A percentile compares a stretch with the other conserved stretches of the same genome.
These are phyloP conservation scores for Habrosyne pyritoides DNA, from an alignment of 2,888 invertebrate genomes.

Conservation along the genomic window DNA sequence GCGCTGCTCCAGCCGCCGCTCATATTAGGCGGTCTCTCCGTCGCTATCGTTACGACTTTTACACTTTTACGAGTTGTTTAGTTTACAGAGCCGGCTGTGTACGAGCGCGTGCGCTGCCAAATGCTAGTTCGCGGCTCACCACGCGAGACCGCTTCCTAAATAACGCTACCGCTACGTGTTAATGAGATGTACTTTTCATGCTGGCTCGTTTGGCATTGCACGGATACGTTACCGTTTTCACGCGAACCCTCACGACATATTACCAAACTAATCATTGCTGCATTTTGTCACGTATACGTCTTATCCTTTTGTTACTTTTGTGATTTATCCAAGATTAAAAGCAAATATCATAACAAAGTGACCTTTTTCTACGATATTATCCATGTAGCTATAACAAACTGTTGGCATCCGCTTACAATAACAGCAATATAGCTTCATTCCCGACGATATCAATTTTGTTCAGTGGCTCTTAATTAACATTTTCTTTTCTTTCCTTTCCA, in stretches of 20 bases:
- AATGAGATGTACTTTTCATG: conserved; percentile 73
- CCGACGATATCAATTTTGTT: conserved; percentile 77
- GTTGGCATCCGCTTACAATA: conserved; percentile 72
- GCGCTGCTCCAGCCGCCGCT: conserved; percentile 78
- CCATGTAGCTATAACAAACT: conserved; percentile 47
- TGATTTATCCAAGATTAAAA: conserved; percentile 13
- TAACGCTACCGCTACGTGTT: conserved; percentile 70
- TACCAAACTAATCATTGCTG: conserved; percentile 28
- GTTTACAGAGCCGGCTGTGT: conserved; percentile 73
- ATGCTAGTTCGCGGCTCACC: conserved; percentile 82
- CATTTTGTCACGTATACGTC: conserved; percentile 17
- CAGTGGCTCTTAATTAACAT: conserved; percentile 82
- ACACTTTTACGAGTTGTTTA: conserved; percentile 84
- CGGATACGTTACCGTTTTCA: conserved; percentile 31
- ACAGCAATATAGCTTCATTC: conserved; percentile 62
- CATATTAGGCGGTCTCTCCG: conserved; percentile 76
- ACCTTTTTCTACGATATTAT: background rate
- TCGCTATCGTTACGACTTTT: conserved; percentile 81
- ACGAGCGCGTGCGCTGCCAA: conserved; percentile 73
- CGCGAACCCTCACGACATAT: conserved; percentile 25
- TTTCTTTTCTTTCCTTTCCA: conserved; percentile 82
- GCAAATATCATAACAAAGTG: background rate
- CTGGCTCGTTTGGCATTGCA: conserved; percentile 66
- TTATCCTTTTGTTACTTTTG: conserved; percentile 25
- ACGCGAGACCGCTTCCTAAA: conserved; percentile 70